Evolutionary conservation across 2,888 invertebrate genomes (phyloP).

Genomic region (Mantis religiosa): DNA sequence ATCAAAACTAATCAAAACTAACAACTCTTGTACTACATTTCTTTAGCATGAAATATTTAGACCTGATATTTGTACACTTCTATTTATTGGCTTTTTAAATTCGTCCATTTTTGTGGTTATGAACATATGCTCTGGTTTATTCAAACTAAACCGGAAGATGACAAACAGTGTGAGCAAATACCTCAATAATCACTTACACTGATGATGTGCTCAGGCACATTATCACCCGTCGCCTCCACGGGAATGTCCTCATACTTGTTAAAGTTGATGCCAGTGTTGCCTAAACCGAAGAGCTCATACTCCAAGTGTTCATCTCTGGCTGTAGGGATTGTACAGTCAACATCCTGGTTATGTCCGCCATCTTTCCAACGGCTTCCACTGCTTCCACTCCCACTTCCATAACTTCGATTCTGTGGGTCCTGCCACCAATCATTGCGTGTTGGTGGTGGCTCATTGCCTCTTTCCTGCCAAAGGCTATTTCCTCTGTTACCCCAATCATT

Average conservation of each 20-base stretch:
- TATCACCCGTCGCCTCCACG: conserved; percentile 97
- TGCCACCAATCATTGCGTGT: conserved; percentile 66
- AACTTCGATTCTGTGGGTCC: conserved; percentile 45
- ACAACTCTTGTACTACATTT: no score
- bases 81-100: no score
- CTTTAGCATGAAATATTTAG: no score
- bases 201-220: conserved; percentile 86
- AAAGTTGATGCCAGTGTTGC: conserved; percentile 99
- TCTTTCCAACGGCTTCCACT: conserved; percentile 42
- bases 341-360: conserved; percentile 37
- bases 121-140: no score
- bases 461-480: conserved; percentile 50
- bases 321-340: conserved; percentile 83
- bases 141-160: neutral
- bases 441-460: conserved; percentile 50
- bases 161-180: neutral
- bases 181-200: conserved; percentile 54
- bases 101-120: no score
- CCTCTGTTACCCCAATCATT: conserved; percentile 46
- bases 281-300: conserved; percentile 80
- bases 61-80: no score
- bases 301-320: conserved; percentile 85
- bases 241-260: conserved; percentile 99
- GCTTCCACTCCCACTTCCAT: conserved; percentile 38
- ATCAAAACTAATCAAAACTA: no score